These are phyloP conservation scores for Amphiura filiformis DNA, from an alignment of 35 echinoderm and acorn worm species.

Conservation along the genomic window DNA sequence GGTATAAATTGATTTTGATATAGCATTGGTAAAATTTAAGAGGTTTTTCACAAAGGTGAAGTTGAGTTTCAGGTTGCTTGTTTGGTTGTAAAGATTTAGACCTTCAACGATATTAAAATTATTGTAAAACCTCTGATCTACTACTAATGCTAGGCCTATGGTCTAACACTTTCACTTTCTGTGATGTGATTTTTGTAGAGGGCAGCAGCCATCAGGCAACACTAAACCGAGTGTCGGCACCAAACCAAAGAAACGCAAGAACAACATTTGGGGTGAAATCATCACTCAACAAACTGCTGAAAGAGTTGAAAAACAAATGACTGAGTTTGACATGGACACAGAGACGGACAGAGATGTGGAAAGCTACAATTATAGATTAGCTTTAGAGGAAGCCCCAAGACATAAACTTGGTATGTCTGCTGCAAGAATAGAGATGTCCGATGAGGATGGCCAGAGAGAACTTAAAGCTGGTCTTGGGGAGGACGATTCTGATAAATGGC, in stretches of 20 bases:
- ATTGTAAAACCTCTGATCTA: no score
- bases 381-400: slow-evolving; percentile 1
- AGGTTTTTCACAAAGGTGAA: no score
- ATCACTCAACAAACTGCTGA: slow-evolving; percentile 68
- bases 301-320: slow-evolving; percentile 52
- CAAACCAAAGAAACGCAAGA: slow-evolving; percentile 19
- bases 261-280: slow-evolving; percentile 87
- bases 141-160: no score
- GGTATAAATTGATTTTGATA: no score
- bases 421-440: slow-evolving; percentile 5
- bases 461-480: slow-evolving; percentile 51
- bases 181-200: no score
- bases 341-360: slow-evolving; percentile 61
- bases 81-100: no score
- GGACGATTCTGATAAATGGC: slow-evolving; percentile 60
- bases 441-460: background rate
- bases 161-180: no score
- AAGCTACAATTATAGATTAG: slow-evolving; percentile 64
- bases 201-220: background rate
- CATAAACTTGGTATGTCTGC: slow-evolving; percentile 34
- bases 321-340: slow-evolving; percentile 56
- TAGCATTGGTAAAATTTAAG: no score
- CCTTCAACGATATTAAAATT: no score
- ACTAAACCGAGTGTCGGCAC: background rate
- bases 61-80: no score